These are phyloP conservation scores for Regulus satrapa DNA, from an alignment of 2,113 vertebrate species.

Conservation along the genomic window DNA sequence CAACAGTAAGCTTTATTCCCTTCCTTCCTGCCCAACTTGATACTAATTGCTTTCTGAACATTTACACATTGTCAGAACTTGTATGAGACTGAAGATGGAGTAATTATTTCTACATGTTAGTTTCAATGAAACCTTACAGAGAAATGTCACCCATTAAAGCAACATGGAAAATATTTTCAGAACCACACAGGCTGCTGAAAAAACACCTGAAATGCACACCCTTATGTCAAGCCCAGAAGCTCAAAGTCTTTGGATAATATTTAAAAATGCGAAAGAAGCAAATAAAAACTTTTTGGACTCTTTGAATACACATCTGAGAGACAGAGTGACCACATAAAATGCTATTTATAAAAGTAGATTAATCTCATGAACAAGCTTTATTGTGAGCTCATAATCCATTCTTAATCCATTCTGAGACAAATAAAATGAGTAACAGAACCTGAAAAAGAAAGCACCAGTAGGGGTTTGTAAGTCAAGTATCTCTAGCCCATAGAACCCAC, in stretches of 20 bases:
- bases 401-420: background rate
- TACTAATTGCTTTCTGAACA: slow-evolving; percentile 44
- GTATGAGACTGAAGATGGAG: background rate
- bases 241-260: background rate
- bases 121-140: background rate
- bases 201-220: background rate
- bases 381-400: background rate
- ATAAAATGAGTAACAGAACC: background rate
- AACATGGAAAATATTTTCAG: background rate
- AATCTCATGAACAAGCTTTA: background rate
- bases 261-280: background rate
- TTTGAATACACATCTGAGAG: background rate
- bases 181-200: background rate
- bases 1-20: background rate
- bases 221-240: background rate
- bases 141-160: slow-evolving; percentile 3
- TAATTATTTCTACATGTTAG: slow-evolving; percentile 17
- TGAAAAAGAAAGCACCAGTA: background rate
- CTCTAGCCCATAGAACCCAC: background rate
- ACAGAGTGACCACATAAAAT: background rate
- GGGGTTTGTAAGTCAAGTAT: background rate
- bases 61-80: slow-evolving; percentile 39
- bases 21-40: background rate
- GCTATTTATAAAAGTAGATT: background rate
- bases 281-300: background rate